A percentile compares a stretch with the other conserved stretches of the same genome.
Evolutionary conservation across 1,140 invertebrate genomes (phyloP).

Genomic region (Drosophila miranda): DNA sequence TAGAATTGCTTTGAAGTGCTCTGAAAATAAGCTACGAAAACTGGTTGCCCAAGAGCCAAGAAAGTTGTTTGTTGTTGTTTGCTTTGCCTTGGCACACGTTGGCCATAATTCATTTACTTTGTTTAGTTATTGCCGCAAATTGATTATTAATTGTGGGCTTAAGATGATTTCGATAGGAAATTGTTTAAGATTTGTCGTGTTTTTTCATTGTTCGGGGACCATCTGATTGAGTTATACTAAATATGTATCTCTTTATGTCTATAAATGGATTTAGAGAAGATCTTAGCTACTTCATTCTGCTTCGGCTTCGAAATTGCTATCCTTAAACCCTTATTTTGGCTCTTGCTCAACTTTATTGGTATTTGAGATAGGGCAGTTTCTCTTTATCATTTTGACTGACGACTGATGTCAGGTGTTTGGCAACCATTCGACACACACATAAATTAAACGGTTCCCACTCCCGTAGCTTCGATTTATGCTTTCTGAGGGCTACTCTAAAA

Average conservation of each 20-base stretch:
- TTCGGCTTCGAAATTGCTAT: no score
- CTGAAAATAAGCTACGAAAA: slow-evolving; percentile 20
- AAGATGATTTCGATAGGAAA: neutral
- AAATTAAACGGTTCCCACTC: slow-evolving; percentile 41
- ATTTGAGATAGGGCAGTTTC: slow-evolving; percentile 48
- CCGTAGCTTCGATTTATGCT: slow-evolving; percentile 38
- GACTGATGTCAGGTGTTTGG: slow-evolving; percentile 66
- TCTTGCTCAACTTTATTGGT: neutral
- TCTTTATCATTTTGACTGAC: slow-evolving; percentile 40
- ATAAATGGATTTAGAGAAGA: neutral
- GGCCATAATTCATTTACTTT: slow-evolving; percentile 24
- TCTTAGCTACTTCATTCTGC: neutral
- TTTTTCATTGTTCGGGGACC: neutral
- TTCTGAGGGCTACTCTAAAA: slow-evolving; percentile 12
- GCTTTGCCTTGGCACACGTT: slow-evolving; percentile 28
- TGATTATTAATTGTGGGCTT: neutral
- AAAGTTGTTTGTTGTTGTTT: slow-evolving; percentile 29
- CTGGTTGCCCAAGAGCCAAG: slow-evolving; percentile 15
- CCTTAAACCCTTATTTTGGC: no score
- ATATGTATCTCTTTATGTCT: neutral
- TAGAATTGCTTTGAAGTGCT: slow-evolving; percentile 22
- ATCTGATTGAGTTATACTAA: no score
- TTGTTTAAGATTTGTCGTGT: slow-evolving; percentile 1
- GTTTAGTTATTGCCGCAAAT: slow-evolving; percentile 5
- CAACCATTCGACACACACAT: slow-evolving; percentile 47